Percentiles rank a stretch among this genome's conserved stretches.
Evolutionary conservation across 2,797 vertebrate species (phyloP).

Genomic region (Pseudochromis fuscus): DNA sequence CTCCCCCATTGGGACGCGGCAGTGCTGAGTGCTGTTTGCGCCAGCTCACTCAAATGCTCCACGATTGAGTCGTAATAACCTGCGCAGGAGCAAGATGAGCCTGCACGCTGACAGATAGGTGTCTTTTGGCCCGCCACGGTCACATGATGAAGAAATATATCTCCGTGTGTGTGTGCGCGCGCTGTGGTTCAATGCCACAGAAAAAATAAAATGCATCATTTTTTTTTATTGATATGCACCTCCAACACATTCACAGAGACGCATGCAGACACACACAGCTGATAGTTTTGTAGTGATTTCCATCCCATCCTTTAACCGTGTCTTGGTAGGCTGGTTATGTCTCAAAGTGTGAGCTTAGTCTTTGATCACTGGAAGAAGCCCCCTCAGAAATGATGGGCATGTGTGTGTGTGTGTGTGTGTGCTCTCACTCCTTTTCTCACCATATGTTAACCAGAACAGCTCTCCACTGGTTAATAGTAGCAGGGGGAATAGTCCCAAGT

Average conservation of each 20-base stretch:
- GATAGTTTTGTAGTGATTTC: constrained; percentile 32
- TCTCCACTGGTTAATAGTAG: constrained; percentile 51
- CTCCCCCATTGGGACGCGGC: constrained; percentile 81
- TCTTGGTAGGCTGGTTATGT: constrained; percentile 48
- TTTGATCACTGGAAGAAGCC: constrained; percentile 63
- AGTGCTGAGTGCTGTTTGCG: constrained; percentile 69
- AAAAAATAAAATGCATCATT: background rate
- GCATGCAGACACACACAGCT: background rate
- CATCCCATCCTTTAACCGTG: constrained; percentile 44
- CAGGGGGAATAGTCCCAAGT: constrained; percentile 51
- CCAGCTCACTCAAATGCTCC: constrained; percentile 67
- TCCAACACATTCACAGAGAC: constrained; percentile 11
- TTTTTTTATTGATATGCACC: constrained; percentile 6
- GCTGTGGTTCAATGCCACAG: background rate
- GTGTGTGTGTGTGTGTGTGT: background rate
- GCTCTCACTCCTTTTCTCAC: constrained; percentile 23
- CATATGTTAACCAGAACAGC: constrained; percentile 64
- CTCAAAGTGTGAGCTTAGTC: constrained; percentile 51
- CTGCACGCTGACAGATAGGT: constrained; percentile 53
- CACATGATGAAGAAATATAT: constrained; percentile 36
- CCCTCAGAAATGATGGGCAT: background rate
- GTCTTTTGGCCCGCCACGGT: constrained; percentile 25
- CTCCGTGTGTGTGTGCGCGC: background rate
- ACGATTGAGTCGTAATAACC: constrained; percentile 76
- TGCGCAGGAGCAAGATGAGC: constrained; percentile 54